These are phyloP conservation scores for Drosophila macrospina DNA, from an alignment of 2,888 invertebrate genomes.

Conservation along the genomic window DNA sequence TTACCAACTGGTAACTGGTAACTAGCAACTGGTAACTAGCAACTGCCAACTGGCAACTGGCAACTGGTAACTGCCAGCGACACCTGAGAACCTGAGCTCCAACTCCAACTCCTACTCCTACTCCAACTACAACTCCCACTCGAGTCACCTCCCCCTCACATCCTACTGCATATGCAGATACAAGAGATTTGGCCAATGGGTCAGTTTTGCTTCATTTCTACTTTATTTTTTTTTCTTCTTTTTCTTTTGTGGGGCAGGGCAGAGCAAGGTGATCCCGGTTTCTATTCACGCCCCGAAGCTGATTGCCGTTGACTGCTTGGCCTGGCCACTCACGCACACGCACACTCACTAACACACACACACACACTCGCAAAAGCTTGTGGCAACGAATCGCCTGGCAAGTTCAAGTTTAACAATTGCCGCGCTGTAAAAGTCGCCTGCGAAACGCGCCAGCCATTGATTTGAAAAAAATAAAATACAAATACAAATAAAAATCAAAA, in stretches of 20 bases:
- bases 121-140: background rate
- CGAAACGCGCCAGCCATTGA: constrained; percentile 58
- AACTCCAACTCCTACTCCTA: background rate
- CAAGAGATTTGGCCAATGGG: constrained; percentile 40
- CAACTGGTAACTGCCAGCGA: constrained; percentile 25
- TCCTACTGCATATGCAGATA: constrained; percentile 27
- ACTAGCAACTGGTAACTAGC: constrained; percentile 6
- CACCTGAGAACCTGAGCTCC: constrained; percentile 48
- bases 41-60: constrained; percentile 17
- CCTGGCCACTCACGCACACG: constrained; percentile 13
- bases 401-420: constrained; percentile 72
- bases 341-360: constrained; percentile 9
- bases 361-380: constrained; percentile 13
- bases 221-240: too few species aligned
- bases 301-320: constrained; percentile 31
- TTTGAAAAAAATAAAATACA: constrained; percentile 41
- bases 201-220: constrained; percentile 47
- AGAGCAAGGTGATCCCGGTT: constrained; percentile 16
- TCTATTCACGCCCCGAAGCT: constrained; percentile 22
- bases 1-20: constrained; percentile 36
- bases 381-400: constrained; percentile 69
- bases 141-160: background rate
- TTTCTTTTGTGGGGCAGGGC: background rate
- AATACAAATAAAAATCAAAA: constrained; percentile 1
- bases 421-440: constrained; percentile 49